phyloP scores from a whole-genome alignment of 2,113 vertebrate genomes.

The Calyptomena viridis region DNA sequence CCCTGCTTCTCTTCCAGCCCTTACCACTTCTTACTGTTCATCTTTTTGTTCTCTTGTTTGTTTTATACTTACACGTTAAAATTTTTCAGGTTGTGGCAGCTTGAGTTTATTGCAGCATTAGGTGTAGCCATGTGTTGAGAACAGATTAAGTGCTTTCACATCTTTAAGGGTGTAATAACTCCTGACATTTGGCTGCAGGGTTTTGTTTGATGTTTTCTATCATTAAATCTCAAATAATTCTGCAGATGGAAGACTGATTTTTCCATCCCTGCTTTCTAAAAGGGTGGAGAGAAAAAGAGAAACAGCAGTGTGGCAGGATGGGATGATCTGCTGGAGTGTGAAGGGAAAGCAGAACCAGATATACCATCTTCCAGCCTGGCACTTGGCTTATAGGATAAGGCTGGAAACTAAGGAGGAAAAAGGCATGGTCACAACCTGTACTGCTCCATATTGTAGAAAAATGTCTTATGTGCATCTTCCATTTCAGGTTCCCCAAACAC shows the following conservation, averaged over 20 bases:
- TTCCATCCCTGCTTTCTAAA: background rate
- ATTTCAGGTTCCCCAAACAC: conserved; percentile 84
- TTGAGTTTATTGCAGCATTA: background rate
- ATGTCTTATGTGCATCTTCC: background rate
- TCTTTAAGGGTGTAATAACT: background rate
- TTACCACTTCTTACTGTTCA: background rate
- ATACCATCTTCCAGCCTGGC: background rate
- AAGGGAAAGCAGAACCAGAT: background rate
- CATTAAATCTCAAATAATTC: background rate
- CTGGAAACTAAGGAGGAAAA: background rate
- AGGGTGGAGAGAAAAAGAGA: background rate
- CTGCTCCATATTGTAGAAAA: background rate
- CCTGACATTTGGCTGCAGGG: background rate
- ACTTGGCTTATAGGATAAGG: background rate
- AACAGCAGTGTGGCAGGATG: background rate
- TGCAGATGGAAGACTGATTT: background rate
- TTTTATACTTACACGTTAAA: background rate
- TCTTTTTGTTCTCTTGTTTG: rapidly evolving
- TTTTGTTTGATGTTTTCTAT: background rate
- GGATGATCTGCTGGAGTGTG: background rate
- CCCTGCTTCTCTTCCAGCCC: background rate
- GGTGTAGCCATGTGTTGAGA: background rate
- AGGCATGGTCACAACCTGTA: rapidly evolving
- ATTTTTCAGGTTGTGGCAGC: background rate
- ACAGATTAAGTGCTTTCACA: background rate